Percentiles rank a stretch among this genome's conserved stretches.
Evolutionary conservation across 2,888 invertebrate genomes (phyloP).

Genomic region (Noctua fimbriata): DNA sequence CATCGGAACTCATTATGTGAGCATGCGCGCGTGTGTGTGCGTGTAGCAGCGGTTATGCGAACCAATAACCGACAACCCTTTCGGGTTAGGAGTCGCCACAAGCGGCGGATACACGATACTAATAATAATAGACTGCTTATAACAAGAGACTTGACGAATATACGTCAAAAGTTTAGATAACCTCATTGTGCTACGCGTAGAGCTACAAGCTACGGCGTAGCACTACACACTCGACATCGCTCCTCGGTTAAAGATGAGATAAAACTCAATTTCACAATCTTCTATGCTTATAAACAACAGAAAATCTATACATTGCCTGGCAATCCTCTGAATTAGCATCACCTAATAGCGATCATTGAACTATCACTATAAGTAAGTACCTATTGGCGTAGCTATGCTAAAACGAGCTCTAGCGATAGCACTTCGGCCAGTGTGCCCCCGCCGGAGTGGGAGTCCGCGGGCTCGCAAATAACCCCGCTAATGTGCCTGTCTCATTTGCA

Average conservation of each 20-base stretch:
- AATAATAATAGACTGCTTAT: slow-evolving; percentile 1
- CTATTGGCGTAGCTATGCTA: background rate
- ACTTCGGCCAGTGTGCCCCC: slow-evolving; percentile 52
- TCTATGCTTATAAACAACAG: background rate
- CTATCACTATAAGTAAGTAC: background rate
- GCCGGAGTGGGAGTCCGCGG: slow-evolving; percentile 68
- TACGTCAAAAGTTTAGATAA: background rate
- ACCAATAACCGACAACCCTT: slow-evolving; percentile 81
- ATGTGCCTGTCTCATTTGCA: slow-evolving; percentile 81
- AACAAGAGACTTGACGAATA: background rate
- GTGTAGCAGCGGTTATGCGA: slow-evolving; percentile 65
- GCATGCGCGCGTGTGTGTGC: slow-evolving; percentile 54
- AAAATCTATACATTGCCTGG: background rate
- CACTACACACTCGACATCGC: background rate
- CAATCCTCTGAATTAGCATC: background rate
- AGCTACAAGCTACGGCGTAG: slow-evolving; percentile 11
- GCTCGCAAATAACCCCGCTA: slow-evolving; percentile 75
- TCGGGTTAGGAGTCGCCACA: slow-evolving; percentile 69
- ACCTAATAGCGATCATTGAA: background rate
- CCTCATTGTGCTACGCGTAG: background rate
- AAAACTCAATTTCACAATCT: background rate
- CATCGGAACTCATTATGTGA: slow-evolving; percentile 60
- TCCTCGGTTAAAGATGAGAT: background rate
- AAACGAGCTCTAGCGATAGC: background rate
- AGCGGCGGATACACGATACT: slow-evolving; percentile 44